phyloP scores from a whole-genome alignment of 2,888 invertebrate species.

The Epistrophella euchroma region DNA sequence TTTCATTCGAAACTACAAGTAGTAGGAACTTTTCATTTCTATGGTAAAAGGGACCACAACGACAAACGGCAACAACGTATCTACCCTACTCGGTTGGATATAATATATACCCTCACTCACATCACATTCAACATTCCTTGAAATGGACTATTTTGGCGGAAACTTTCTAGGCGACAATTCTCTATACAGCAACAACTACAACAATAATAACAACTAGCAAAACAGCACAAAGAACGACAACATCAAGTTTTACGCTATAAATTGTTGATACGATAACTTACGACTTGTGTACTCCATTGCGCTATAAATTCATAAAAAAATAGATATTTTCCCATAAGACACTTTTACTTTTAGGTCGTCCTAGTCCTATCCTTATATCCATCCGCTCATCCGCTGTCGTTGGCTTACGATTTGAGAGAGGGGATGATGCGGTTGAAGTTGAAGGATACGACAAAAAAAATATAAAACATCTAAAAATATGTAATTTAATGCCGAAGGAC shows the following conservation, averaged over 20 bases:
- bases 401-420: background rate
- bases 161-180: slow-evolving; percentile 68
- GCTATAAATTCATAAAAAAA: slow-evolving; percentile 70
- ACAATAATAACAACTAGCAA: slow-evolving; percentile 39
- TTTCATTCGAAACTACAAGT: slow-evolving; percentile 66
- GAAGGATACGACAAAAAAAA: slow-evolving; percentile 19
- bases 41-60: slow-evolving; percentile 22
- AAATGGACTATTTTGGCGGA: slow-evolving; percentile 73
- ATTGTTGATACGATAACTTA: slow-evolving; percentile 76
- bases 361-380: background rate
- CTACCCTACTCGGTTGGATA: background rate
- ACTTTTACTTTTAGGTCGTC: slow-evolving; percentile 48
- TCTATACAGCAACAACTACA: slow-evolving; percentile 50
- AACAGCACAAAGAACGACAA: slow-evolving; percentile 39
- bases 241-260: slow-evolving; percentile 75
- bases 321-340: slow-evolving; percentile 49
- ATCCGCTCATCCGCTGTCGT: background rate
- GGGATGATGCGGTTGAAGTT: slow-evolving; percentile 15
- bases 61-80: background rate
- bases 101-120: background rate
- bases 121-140: slow-evolving; percentile 38
- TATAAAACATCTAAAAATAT: slow-evolving; percentile 49
- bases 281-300: slow-evolving; percentile 74
- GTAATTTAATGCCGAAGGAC: slow-evolving; percentile 72
- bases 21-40: slow-evolving; percentile 53